A percentile compares a stretch with the other conserved stretches of the same genome.
These are phyloP conservation scores for Germaria angustata DNA, from an alignment of 2,888 invertebrate species.

Conservation along the genomic window DNA sequence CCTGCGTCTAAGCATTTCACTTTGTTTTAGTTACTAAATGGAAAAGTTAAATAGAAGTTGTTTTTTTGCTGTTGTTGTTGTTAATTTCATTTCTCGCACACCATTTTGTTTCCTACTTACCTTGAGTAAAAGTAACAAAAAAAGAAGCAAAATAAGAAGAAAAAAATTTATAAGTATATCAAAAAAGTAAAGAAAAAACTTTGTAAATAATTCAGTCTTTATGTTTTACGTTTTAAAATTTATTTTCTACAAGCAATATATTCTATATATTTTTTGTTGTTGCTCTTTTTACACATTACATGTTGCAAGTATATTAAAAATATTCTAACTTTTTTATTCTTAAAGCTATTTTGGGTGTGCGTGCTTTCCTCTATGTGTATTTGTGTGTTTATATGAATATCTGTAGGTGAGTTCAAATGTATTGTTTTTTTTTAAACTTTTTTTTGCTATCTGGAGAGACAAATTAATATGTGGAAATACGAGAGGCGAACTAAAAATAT, in stretches of 20 bases:
- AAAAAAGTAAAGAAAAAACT: conserved; percentile 9
- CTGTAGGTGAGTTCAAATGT: neutral
- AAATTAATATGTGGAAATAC: neutral
- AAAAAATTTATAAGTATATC: neutral
- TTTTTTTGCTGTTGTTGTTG: conserved; percentile 13
- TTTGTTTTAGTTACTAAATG: conserved; percentile 40
- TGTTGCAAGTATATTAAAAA: conserved; percentile 4
- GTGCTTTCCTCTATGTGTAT: neutral
- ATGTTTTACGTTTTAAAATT: conserved; percentile 23
- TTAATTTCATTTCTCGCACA: conserved; percentile 41
- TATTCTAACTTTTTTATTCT: conserved; percentile 41
- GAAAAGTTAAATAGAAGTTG: conserved; percentile 54
- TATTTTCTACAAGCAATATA: conserved; percentile 18
- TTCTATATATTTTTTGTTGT: conserved; percentile 3
- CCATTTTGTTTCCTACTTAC: conserved; percentile 33
- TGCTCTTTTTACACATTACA: neutral
- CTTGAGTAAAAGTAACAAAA: conserved; percentile 35
- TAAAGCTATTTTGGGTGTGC: conserved; percentile 41
- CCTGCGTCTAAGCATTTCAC: conserved; percentile 36
- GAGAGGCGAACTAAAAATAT: neutral
- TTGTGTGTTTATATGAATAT: neutral
- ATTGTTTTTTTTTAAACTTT: neutral
- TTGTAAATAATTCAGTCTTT: conserved; percentile 50
- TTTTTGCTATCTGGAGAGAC: neutral
- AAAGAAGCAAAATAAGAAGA: neutral